Evolutionary conservation across 2,113 vertebrate genomes (phyloP), one percentile per base, ranked within the genome.

Genomic region (Syngnathus typhle): DNA sequence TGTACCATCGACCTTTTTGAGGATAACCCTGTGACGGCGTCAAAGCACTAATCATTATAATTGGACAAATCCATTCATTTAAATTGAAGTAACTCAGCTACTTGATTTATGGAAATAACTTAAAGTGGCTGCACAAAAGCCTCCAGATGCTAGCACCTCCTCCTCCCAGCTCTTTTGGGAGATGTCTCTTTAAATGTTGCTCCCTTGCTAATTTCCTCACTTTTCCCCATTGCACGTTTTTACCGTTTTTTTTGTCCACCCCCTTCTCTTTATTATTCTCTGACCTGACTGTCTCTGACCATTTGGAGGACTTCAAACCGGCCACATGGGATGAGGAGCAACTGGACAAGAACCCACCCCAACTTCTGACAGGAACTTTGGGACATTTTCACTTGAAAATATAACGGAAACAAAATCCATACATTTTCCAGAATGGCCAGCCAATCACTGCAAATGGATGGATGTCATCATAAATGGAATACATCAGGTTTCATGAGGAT

Each of bases 171-270:
- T 58, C 27, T 21, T 61, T 41, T 43, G 60, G 38, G 5, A 23
- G 5, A 27, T 16, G 60, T 43, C 21, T 44, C 60, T 62, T 62
- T 44, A 44, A 62, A 62, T 62, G 39, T 21, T 62, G 39, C 60
- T 23, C 41, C 39, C 41, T 15, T 44, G 60, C 19, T 43, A 13
- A 61, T 62, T 61, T 60, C 19, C 37, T 61, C 60, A 61, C 19
- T 41, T 21, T 32, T 44, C 19, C 21, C 60, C 36, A 62, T 8
- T 43, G 41, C n/a, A 62, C 39, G 13, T 61, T 43, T 44, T 5
- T 6, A 44, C 7, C 3, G 4, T 43, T 21, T 43, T 60, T 0
- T 18, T 47, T 15, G 5, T 9, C 5, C 39, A 5, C n/a, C 9
- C 55, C 27, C 27, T 9, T 32, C 27, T 7, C 55, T 16, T 13